These are phyloP conservation scores for Melieria omissa DNA, from an alignment of 2,888 invertebrate genomes.

Conservation along the genomic window DNA sequence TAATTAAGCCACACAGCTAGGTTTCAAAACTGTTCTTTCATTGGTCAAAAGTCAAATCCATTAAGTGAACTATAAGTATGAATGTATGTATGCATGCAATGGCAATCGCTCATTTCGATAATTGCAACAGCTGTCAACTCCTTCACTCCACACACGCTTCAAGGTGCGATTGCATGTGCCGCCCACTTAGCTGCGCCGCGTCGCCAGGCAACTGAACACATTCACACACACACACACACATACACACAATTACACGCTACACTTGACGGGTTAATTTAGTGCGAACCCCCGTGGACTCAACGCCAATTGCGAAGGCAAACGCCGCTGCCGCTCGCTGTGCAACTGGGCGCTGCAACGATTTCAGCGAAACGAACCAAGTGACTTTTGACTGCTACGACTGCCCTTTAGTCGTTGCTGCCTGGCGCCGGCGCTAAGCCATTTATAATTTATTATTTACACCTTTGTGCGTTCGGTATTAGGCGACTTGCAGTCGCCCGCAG, in stretches of 20 bases:
- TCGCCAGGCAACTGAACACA: neutral
- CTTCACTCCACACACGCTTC: too few species aligned
- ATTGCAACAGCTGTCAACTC: too few species aligned
- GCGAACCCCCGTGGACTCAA: neutral
- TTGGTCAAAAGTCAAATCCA: too few species aligned
- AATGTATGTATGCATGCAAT: neutral
- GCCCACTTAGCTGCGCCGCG: too few species aligned
- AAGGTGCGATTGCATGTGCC: too few species aligned
- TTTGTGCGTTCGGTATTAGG: neutral
- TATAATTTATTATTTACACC: constrained; percentile 30
- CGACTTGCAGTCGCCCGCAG: neutral
- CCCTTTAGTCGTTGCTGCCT: neutral
- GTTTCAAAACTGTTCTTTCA: too few species aligned
- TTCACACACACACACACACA: constrained; percentile 7
- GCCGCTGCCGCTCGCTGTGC: neutral
- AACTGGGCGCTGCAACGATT: neutral
- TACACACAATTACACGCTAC: neutral
- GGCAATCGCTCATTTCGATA: too few species aligned
- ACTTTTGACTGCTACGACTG: neutral
- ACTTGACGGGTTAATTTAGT: neutral
- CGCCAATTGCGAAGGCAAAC: neutral
- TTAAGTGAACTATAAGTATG: too few species aligned
- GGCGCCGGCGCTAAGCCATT: constrained; percentile 21
- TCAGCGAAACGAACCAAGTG: neutral
- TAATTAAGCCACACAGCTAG: too few species aligned